Evolutionary conservation across 2,888 invertebrate species (phyloP).

Genomic region (Cerceris rybyensis): DNA sequence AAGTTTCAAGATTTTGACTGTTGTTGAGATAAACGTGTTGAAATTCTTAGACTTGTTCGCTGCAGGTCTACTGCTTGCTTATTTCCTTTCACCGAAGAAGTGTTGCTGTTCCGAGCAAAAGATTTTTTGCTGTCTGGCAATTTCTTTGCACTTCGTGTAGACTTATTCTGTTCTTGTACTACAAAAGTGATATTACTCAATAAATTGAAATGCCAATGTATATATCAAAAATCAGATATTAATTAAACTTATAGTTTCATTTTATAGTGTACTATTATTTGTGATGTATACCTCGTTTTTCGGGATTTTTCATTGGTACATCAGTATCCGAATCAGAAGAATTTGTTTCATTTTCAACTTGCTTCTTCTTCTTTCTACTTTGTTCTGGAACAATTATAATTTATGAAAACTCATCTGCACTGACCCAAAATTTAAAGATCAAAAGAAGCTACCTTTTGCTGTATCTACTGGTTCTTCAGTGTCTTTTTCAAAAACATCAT

Average conservation of each 20-base stretch:
- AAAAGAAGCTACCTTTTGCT: constrained; percentile 2
- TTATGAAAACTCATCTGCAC: not conserved
- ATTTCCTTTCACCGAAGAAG: constrained; percentile 26
- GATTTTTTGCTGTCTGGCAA: not conserved
- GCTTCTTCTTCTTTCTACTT: not conserved
- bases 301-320: constrained; percentile 12
- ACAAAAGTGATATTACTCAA: too few species aligned
- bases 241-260: too few species aligned
- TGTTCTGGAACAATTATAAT: constrained; percentile 30
- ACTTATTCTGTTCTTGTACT: too few species aligned
- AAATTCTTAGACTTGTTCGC: constrained; percentile 16
- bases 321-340: constrained; percentile 26
- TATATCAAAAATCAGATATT: too few species aligned
- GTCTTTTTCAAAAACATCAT: constrained; percentile 46
- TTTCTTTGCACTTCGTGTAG: not conserved
- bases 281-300: constrained; percentile 23
- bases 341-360: constrained; percentile 11
- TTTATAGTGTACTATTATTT: too few species aligned
- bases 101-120: not conserved
- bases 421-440: not conserved
- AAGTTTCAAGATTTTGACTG: constrained; percentile 4
- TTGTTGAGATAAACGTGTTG: constrained; percentile 33
- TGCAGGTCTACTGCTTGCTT: not conserved
- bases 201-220: too few species aligned
- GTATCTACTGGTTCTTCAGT: constrained; percentile 3